Evolutionary conservation across 2,113 vertebrate genomes (phyloP).

Genomic region (Indri indri): DNA sequence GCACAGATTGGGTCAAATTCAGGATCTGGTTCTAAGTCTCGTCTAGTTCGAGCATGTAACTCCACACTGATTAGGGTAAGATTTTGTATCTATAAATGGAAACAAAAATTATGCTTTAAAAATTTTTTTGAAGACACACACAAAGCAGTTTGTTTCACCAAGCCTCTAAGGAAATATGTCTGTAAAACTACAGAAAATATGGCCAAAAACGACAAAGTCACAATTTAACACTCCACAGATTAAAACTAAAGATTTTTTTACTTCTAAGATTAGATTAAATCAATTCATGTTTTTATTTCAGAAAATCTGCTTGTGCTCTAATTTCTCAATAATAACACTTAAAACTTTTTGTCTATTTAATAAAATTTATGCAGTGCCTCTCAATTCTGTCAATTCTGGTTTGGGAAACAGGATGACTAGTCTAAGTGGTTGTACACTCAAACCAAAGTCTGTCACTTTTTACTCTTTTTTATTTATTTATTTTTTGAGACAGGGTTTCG

Average conservation of each 20-base stretch:
- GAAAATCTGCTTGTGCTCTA: background rate
- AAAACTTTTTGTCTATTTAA: background rate
- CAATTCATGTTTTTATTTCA: conserved; percentile 9
- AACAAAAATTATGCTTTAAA: conserved; percentile 46
- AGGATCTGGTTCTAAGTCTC: conserved; percentile 96
- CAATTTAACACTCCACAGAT: background rate
- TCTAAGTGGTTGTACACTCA: background rate
- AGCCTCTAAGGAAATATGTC: background rate
- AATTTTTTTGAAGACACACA: background rate
- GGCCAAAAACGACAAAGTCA: background rate
- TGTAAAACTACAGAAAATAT: conserved; percentile 46
- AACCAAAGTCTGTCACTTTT: background rate
- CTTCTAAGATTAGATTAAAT: conserved; percentile 11
- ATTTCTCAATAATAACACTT: conserved; percentile 11
- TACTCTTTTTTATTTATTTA: background rate
- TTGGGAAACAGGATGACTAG: background rate
- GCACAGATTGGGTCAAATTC: conserved; percentile 99
- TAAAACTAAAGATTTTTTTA: conserved; percentile 38
- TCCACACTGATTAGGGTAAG: conserved; percentile 97
- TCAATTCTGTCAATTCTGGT: background rate
- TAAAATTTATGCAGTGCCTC: background rate
- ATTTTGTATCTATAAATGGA: conserved; percentile 91
- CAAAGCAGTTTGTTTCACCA: conserved; percentile 32
- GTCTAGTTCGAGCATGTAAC: conserved; percentile 94
- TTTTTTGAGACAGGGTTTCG: too few relatives aligned